Conservation (phyloP, 2,113 vertebrate genomes). For the Uria lomvia region DNA sequence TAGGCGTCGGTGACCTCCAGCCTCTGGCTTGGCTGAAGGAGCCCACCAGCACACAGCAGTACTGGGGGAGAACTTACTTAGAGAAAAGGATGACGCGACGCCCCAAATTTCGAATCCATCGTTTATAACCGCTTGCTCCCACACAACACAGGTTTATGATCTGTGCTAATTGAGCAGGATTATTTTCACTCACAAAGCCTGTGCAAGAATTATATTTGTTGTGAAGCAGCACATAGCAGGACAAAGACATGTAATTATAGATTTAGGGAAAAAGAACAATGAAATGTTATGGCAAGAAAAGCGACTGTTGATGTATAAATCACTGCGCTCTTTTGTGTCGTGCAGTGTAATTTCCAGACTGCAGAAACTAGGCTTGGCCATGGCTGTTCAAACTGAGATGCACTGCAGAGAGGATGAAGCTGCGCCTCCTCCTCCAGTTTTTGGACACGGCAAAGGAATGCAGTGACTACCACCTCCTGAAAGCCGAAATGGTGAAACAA, state of each 20-base stretch:
- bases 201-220: constrained; percentile 23
- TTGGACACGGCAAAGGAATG: neutral
- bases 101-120: neutral
- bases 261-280: constrained; percentile 50
- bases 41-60: neutral
- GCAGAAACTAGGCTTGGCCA: neutral
- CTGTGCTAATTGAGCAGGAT: constrained; percentile 20
- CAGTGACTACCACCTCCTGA: neutral
- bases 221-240: constrained; percentile 23
- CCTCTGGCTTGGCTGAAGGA: constrained; percentile 13
- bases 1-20: neutral
- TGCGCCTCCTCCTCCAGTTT: neutral
- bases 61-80: neutral
- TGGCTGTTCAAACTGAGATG: neutral
- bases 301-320: constrained; percentile 1
- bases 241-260: constrained; percentile 51
- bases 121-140: neutral
- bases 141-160: constrained; percentile 33
- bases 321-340: neutral
- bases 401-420: neutral
- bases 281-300: constrained; percentile 48
- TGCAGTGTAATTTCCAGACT: neutral
- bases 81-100: neutral
- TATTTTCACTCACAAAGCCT: constrained; percentile 52
- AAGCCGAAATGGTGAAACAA: neutral